phyloP scores from a whole-genome alignment of 2,888 invertebrate species.

The Cheilosia vulpina region DNA sequence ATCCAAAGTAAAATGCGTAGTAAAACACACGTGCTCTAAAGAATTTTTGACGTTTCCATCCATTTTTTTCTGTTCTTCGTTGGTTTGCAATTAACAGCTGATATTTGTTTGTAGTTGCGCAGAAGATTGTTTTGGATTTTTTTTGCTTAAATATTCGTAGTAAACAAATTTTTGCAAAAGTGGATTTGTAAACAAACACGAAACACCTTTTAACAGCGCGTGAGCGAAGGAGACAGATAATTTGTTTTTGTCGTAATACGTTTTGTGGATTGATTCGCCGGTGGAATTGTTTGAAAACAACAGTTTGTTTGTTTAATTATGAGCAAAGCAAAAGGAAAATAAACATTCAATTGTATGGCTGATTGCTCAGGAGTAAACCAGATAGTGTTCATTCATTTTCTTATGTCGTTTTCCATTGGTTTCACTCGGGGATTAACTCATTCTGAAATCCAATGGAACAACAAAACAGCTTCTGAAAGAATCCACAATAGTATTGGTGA shows the following conservation, averaged over 20 bases:
- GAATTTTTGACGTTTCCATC: slow-evolving; percentile 46
- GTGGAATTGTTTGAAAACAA: slow-evolving; percentile 2
- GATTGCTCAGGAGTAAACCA: too few relatives aligned
- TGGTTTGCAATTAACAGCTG: slow-evolving; percentile 42
- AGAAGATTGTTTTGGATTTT: slow-evolving; percentile 6
- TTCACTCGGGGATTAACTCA: too few relatives aligned
- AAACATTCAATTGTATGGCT: too few relatives aligned
- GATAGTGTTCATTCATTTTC: too few relatives aligned
- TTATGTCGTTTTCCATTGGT: too few relatives aligned
- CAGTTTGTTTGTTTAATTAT: neutral
- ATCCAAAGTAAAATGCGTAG: slow-evolving; percentile 19
- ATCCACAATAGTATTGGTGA: too few relatives aligned
- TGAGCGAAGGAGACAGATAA: slow-evolving; percentile 14
- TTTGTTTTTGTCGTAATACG: slow-evolving; percentile 24
- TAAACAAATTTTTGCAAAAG: neutral
- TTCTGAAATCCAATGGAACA: too few relatives aligned
- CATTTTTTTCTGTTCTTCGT: neutral
- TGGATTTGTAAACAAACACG: slow-evolving; percentile 17
- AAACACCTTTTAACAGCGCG: neutral
- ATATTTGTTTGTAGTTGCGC: slow-evolving; percentile 38
- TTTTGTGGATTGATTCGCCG: slow-evolving; percentile 21
- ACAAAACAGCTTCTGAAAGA: too few relatives aligned
- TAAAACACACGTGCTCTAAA: slow-evolving; percentile 32
- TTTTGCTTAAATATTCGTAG: neutral
- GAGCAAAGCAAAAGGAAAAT: too few relatives aligned